A percentile compares a stretch with the other conserved stretches of the same genome.
Evolutionary conservation across 2,888 invertebrate species (phyloP).

Genomic region (Yponomeuta plumbellus): DNA sequence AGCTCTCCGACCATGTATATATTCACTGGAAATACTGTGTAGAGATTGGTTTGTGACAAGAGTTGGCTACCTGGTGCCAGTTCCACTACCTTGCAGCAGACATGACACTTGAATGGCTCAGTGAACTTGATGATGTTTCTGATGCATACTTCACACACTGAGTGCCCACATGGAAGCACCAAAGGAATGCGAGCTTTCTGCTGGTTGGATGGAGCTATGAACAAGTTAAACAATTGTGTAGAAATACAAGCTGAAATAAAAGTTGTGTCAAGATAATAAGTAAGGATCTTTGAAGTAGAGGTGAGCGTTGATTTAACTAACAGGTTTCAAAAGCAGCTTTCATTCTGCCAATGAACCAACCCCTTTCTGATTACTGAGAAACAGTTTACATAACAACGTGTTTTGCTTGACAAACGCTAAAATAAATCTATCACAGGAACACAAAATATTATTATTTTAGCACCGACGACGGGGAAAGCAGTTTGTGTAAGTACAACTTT

Average conservation of each 20-base stretch:
- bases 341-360: no score
- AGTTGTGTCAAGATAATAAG: background rate
- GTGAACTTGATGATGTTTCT: conserved; percentile 46
- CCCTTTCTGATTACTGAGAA: no score
- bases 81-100: conserved; percentile 57
- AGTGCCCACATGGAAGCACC: conserved; percentile 80
- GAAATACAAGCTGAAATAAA: background rate
- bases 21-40: conserved; percentile 55
- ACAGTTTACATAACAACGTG: no score
- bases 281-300: background rate
- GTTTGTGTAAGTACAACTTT: no score
- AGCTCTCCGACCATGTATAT: conserved; percentile 57
- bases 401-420: no score
- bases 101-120: conserved; percentile 66
- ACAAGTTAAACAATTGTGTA: background rate
- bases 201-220: conserved; percentile 26
- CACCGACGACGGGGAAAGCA: no score
- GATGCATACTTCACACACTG: conserved; percentile 80
- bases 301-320: no score
- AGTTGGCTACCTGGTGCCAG: conserved; percentile 30
- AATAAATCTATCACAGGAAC: no score
- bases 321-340: no score
- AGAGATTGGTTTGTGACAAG: conserved; percentile 32
- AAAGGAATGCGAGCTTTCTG: conserved; percentile 68
- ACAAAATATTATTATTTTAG: no score